phyloP scores from a whole-genome alignment of 2,113 vertebrate genomes.

The Boulengerochromis microlepis region DNA sequence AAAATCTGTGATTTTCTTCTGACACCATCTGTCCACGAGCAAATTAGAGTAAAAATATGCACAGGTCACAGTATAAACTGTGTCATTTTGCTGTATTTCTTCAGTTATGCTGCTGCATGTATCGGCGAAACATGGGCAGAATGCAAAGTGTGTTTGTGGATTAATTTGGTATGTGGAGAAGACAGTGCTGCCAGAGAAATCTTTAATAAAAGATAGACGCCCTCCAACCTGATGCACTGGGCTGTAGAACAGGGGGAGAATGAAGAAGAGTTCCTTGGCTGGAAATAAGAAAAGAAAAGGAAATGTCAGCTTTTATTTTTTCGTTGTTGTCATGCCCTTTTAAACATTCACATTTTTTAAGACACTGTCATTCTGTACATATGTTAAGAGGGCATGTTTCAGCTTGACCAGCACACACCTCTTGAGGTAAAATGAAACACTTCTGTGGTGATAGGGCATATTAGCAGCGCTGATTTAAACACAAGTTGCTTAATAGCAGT shows the following conservation, averaged over 20 bases:
- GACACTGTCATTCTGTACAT: not conserved
- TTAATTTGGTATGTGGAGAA: not conserved
- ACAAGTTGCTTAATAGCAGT: conserved; percentile 8
- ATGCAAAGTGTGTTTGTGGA: not conserved
- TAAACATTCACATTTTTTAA: not conserved
- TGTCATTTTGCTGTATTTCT: not conserved
- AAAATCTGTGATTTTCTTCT: not conserved
- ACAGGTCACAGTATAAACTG: not conserved
- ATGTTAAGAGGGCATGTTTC: not conserved
- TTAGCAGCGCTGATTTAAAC: not conserved
- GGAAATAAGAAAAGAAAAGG: not conserved
- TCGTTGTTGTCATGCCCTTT: not conserved
- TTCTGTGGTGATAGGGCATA: not conserved
- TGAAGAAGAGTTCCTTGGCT: not conserved
- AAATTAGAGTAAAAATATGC: not conserved
- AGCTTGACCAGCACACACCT: not conserved
- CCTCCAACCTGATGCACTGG: not conserved
- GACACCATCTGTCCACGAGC: not conserved
- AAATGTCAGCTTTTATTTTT: not conserved
- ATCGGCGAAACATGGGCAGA: not conserved
- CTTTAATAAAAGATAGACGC: conserved; percentile 8
- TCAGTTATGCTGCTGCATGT: not conserved
- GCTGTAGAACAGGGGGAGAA: not conserved
- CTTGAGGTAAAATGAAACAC: not conserved
- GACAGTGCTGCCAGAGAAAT: not conserved